Conservation (phyloP, 2,113 vertebrate species). For the Cryptoleucopteryx plumbea region DNA sequence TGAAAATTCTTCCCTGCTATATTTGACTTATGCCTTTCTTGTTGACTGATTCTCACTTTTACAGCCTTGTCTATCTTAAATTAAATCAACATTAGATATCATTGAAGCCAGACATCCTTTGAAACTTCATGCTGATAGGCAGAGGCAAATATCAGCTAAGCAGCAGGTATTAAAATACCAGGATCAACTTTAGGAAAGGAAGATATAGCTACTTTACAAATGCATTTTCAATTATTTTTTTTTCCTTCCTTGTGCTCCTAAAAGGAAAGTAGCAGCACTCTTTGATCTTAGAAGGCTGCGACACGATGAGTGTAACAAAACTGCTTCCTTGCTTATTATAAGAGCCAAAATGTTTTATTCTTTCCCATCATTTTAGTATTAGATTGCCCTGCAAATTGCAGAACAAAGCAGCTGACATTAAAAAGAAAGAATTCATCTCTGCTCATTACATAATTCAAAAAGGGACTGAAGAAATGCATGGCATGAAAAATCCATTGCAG, state of each 20-base stretch:
- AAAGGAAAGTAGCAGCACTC: neutral
- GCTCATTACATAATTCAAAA: neutral
- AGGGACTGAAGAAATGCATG: neutral
- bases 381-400: neutral
- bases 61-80: neutral
- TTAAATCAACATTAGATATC: constrained; percentile 13
- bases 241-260: neutral
- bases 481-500: neutral
- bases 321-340: neutral
- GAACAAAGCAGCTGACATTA: neutral
- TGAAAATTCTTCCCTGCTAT: neutral
- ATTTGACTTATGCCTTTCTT: constrained; percentile 1
- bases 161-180: neutral
- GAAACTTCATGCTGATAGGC: neutral
- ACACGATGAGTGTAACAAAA: neutral
- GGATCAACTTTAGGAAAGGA: neutral
- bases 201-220: neutral
- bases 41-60: neutral
- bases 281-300: neutral
- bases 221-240: neutral
- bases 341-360: neutral
- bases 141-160: neutral
- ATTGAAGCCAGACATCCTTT: neutral
- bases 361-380: neutral
- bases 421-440: neutral